Evolutionary conservation across 2,797 vertebrate genomes (phyloP).

Genomic region (Glyptemys insculpta): DNA sequence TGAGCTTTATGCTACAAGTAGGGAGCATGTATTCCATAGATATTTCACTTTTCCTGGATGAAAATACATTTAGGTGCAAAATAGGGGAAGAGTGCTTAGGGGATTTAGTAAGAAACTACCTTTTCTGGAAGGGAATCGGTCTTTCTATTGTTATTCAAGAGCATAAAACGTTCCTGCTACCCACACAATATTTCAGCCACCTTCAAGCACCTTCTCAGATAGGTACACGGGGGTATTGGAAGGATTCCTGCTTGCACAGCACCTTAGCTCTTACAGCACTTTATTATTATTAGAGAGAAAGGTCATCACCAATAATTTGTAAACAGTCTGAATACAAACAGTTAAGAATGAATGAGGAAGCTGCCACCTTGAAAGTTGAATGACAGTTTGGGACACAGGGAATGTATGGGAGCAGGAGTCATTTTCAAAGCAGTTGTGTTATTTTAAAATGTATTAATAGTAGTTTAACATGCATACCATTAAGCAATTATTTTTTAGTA

Average conservation of each 20-base stretch:
- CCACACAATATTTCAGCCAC: neutral
- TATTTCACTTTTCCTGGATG: neutral
- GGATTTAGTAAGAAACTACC: neutral
- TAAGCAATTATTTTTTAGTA: neutral
- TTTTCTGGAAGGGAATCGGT: neutral
- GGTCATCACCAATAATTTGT: accelerated
- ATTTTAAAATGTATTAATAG: neutral
- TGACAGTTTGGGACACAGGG: neutral
- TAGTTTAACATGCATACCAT: neutral
- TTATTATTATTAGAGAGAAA: neutral
- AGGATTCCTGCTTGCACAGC: neutral
- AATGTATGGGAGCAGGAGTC: neutral
- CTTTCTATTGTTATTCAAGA: neutral
- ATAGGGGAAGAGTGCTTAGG: neutral
- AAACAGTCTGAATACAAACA: neutral
- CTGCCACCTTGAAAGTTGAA: neutral
- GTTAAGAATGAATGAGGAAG: neutral
- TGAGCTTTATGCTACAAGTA: neutral
- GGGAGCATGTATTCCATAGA: neutral
- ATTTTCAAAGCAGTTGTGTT: neutral
- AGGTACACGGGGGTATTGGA: accelerated
- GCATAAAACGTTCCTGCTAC: neutral
- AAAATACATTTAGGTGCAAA: neutral
- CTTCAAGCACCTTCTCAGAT: neutral
- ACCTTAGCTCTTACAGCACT: constrained; percentile 18